Evolutionary conservation across 2,797 vertebrate genomes (phyloP).

Genomic region (Sebastes minor): DNA sequence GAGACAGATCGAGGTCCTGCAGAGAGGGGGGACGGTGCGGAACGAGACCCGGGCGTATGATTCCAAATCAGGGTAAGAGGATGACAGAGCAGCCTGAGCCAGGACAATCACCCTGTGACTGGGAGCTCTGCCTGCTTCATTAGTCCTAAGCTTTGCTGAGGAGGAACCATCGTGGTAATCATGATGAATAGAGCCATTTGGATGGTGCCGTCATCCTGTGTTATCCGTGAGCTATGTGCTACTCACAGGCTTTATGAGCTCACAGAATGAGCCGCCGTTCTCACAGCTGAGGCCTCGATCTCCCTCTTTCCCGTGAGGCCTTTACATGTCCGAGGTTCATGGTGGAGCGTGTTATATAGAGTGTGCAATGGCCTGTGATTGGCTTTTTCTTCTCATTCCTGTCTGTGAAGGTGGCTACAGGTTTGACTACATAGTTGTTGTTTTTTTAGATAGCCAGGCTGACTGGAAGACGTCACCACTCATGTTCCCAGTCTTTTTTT

Average conservation of each 20-base stretch:
- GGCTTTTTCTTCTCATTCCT: constrained; percentile 4
- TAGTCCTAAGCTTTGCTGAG: constrained; percentile 49
- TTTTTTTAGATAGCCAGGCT: background rate
- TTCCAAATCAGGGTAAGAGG: constrained; percentile 91
- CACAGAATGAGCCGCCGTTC: constrained; percentile 51
- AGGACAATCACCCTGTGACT: constrained; percentile 23
- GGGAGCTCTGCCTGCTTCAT: constrained; percentile 58
- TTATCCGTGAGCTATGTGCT: constrained; percentile 55
- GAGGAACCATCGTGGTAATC: constrained; percentile 57
- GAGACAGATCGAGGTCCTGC: constrained; percentile 90
- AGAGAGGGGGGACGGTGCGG: constrained; percentile 87
- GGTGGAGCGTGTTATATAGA: constrained; percentile 5
- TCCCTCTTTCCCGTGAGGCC: constrained; percentile 44
- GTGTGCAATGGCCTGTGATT: constrained; percentile 10
- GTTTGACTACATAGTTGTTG: background rate
- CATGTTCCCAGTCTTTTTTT: background rate
- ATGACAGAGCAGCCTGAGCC: constrained; percentile 26
- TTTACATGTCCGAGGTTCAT: constrained; percentile 9
- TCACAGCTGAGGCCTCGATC: constrained; percentile 69
- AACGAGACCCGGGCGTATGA: constrained; percentile 97
- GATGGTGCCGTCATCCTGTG: constrained; percentile 44
- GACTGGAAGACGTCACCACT: background rate
- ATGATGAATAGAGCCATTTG: constrained; percentile 74
- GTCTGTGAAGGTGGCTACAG: background rate
- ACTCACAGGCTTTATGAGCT: constrained; percentile 41